These are phyloP conservation scores for Lepidurus arcticus DNA, from an alignment of 1,140 invertebrate species.

Conservation along the genomic window DNA sequence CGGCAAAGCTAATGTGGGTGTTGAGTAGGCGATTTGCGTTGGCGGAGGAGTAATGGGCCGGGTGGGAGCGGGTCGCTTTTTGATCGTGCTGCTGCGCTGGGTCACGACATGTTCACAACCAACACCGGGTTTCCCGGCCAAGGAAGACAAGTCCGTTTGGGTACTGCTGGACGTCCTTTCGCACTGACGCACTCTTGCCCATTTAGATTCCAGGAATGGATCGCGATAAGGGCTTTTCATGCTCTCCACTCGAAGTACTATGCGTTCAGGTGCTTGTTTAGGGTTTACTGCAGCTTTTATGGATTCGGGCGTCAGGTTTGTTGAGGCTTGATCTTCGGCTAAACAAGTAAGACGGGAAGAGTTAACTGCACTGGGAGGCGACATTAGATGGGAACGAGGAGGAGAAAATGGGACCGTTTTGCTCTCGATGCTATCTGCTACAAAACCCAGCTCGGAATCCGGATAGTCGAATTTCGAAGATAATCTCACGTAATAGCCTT, in stretches of 20 bases:
- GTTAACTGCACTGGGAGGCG: background rate
- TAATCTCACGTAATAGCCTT: background rate
- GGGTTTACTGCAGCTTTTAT: background rate
- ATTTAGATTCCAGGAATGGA: background rate
- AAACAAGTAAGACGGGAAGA: background rate
- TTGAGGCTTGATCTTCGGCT: background rate
- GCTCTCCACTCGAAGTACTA: constrained; percentile 33
- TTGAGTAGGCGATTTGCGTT: constrained; percentile 1
- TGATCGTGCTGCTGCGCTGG: background rate
- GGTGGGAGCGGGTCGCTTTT: constrained; percentile 12
- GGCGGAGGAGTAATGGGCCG: constrained; percentile 15
- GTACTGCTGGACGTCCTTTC: constrained; percentile 31
- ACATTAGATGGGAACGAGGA: background rate
- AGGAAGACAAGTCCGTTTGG: constrained; percentile 27
- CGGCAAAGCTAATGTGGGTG: background rate
- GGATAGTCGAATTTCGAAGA: constrained; percentile 4
- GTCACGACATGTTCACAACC: background rate
- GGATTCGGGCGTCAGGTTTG: background rate
- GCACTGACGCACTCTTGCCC: constrained; percentile 6
- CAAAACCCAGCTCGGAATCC: background rate
- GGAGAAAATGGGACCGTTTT: constrained; percentile 9
- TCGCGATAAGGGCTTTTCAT: constrained; percentile 22
- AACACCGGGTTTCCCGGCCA: background rate
- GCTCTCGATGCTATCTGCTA: background rate
- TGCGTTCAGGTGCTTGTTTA: constrained; percentile 6